Conservation (phyloP, 2,888 invertebrate genomes). For the Xanthostigma xanthostigma region DNA sequence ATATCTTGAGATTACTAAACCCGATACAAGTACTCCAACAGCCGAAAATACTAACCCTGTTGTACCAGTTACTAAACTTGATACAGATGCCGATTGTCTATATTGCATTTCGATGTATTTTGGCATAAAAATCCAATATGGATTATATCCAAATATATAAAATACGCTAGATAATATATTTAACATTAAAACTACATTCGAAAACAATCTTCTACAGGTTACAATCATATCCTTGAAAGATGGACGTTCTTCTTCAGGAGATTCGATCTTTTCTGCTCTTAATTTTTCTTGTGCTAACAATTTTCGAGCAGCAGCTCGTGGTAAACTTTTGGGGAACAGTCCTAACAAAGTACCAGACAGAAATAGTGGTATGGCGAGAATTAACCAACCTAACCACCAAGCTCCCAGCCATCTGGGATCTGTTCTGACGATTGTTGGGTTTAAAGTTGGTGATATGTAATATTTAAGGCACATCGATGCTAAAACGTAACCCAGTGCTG, state of each 20-base stretch:
- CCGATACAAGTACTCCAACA: conserved; percentile 49
- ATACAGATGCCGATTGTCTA: conserved; percentile 56
- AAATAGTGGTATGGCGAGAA: conserved; percentile 42
- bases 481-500: conserved; percentile 50
- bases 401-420: conserved; percentile 70
- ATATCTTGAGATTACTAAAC: conserved; percentile 47
- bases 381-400: conserved; percentile 66
- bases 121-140: conserved; percentile 67
- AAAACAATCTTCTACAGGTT: conserved; percentile 45
- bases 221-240: conserved; percentile 44
- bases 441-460: conserved; percentile 48
- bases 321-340: conserved; percentile 53
- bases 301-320: conserved; percentile 43
- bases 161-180: conserved; percentile 60
- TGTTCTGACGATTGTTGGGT: conserved; percentile 44
- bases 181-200: conserved; percentile 52
- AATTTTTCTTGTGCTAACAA: conserved; percentile 16
- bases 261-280: conserved; percentile 7
- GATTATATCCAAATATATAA: conserved; percentile 55
- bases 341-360: conserved; percentile 46
- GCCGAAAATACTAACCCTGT: conserved; percentile 55
- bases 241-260: conserved; percentile 20
- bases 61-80: conserved; percentile 59
- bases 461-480: conserved; percentile 48
- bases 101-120: conserved; percentile 76